These are phyloP conservation scores for Ceratina calcarata DNA, from an alignment of 1,140 invertebrate genomes.

Conservation along the genomic window DNA sequence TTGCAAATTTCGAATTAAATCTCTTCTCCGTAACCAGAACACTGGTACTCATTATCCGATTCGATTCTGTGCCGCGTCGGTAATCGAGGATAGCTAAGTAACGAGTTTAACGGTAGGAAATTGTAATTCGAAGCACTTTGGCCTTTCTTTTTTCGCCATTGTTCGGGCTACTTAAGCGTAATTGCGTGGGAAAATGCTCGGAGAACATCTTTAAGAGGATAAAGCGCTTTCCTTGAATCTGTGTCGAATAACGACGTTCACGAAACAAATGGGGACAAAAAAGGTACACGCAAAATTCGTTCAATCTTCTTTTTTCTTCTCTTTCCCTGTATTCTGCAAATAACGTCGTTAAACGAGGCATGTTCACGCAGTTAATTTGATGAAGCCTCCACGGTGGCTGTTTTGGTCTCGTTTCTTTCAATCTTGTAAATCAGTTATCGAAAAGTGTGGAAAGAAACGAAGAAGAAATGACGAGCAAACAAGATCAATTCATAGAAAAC, in stretches of 20 bases:
- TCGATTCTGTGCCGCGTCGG: neutral
- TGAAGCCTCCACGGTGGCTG: neutral
- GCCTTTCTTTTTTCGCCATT: neutral
- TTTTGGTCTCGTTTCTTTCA: constrained; percentile 39
- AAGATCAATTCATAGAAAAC: constrained; percentile 39
- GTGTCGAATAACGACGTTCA: constrained; percentile 12
- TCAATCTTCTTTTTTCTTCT: neutral
- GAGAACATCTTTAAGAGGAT: constrained; percentile 28
- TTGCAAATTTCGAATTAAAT: neutral
- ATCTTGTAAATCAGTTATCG: constrained; percentile 57
- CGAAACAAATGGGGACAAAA: neutral
- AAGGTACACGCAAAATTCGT: neutral
- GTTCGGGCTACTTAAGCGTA: constrained; percentile 36
- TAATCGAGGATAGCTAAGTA: constrained; percentile 51
- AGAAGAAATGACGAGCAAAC: constrained; percentile 25
- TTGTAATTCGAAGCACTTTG: constrained; percentile 30
- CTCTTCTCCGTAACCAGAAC: neutral
- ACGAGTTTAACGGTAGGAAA: constrained; percentile 46
- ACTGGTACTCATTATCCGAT: neutral
- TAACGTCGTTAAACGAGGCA: constrained; percentile 12
- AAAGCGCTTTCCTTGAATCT: constrained; percentile 6
- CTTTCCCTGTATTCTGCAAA: neutral
- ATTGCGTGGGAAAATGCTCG: constrained; percentile 24
- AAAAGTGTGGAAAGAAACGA: neutral
- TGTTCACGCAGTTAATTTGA: constrained; percentile 28